Evolutionary conservation across 2,888 invertebrate genomes (phyloP), one percentile per base, ranked within the genome.

Genomic region (Dichetophora obliterata): DNA sequence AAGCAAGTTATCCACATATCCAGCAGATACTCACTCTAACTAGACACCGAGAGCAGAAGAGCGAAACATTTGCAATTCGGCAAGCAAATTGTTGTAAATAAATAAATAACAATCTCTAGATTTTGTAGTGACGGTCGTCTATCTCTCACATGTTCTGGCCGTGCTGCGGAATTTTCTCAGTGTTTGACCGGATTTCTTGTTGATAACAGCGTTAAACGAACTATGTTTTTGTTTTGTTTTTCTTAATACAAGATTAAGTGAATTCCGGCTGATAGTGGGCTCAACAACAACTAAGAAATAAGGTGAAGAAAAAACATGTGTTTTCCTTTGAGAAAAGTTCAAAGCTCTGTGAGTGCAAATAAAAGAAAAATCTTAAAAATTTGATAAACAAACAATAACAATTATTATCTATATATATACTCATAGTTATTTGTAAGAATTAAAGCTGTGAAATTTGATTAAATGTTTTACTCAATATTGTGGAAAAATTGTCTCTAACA

Each of bases 121-220:
- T 43, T 43, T n/a, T n/a, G n/a, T n/a, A n/a, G 6, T 11, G 24
- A 66, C 3, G 19, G 34, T 2, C 63, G 14, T 16, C 3, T 14
- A 34, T 66, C 19, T 16, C 34, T 37, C 43, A 50, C 50, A 48
- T 24, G 22, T 16, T 22, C 27, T 68, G 37, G 11, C 43, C 11
- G 48, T 11, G 22, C 31, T 19, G 66, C 19, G 66, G 19, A 43
- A 19, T 22, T 68, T 22, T 43, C 6, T 57, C 71, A 74, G 74
- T 74, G 65, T 31, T 50, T 52, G 14, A 22, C 54, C 54, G 74
- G 52, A 65, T 27, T 66, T 74, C 34, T 14, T 66, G 37, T 66
- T 52, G 74, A 66, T 74, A 74, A 66, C 52, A 66, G 54, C 74
- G 65, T 14, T 16, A 48, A 9, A 66, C 43, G 57, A 24, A 59